Evolutionary conservation across 2,797 vertebrate genomes (phyloP).

Genomic region (Anguilla pacifica): DNA sequence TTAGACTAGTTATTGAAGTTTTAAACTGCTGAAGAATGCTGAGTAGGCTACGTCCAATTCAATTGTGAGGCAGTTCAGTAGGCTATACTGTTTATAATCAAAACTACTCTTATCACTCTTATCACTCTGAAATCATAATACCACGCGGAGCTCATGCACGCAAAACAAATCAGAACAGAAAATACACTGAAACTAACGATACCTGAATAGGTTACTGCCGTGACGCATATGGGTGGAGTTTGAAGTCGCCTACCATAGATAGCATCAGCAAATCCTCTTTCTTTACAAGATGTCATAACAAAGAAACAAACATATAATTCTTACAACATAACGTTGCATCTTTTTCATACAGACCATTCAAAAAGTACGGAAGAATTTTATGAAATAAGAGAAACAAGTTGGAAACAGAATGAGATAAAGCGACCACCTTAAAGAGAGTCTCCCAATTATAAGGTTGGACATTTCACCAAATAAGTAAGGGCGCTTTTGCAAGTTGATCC

Average conservation of each 20-base stretch:
- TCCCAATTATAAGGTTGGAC: too few relatives aligned
- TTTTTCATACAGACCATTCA: neutral
- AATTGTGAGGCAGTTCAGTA: neutral
- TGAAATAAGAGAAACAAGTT: too few relatives aligned
- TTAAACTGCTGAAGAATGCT: neutral
- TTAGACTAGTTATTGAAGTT: neutral
- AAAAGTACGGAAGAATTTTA: neutral
- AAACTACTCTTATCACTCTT: neutral
- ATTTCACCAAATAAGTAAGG: too few relatives aligned
- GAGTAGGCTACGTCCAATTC: neutral
- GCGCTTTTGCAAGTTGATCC: too few relatives aligned
- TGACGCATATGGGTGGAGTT: conserved; percentile 21
- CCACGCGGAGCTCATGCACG: neutral
- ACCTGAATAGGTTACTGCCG: conserved; percentile 22
- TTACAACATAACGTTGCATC: neutral
- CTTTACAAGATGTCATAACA: neutral
- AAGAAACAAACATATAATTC: neutral
- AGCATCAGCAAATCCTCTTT: neutral
- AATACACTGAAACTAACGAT: neutral
- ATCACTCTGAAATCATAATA: neutral
- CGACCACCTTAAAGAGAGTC: too few relatives aligned
- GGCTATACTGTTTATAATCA: neutral
- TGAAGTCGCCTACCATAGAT: neutral
- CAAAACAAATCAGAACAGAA: neutral
- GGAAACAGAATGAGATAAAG: too few relatives aligned